Conservation (phyloP, 2,113 vertebrate species). For the Castor canadensis region DNA sequence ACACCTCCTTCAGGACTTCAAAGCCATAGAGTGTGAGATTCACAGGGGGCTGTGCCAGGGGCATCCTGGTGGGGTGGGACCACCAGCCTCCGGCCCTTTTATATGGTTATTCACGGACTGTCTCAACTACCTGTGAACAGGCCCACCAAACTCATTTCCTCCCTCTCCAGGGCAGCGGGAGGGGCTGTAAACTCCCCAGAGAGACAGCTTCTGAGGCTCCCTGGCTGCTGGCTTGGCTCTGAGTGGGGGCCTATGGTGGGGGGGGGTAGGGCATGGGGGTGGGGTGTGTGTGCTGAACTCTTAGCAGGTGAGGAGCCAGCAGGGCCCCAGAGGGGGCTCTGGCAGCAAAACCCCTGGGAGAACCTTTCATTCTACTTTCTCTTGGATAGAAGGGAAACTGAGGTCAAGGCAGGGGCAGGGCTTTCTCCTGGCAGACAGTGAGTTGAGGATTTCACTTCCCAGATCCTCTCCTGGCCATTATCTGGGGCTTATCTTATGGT, state of each 20-base stretch:
- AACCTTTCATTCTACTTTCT: not conserved
- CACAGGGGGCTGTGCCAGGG: slow-evolving; percentile 31
- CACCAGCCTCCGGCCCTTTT: slow-evolving; percentile 70
- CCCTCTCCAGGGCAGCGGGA: slow-evolving; percentile 20
- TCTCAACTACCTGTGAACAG: slow-evolving; percentile 80
- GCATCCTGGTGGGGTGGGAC: slow-evolving; percentile 40
- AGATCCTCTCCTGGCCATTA: not conserved
- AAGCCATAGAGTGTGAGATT: slow-evolving; percentile 75
- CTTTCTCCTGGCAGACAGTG: not conserved
- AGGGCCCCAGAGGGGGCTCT: not conserved
- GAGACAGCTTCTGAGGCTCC: slow-evolving; percentile 42
- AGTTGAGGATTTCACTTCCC: not conserved
- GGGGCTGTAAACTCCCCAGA: slow-evolving; percentile 69
- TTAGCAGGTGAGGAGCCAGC: no score
- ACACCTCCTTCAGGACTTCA: slow-evolving; percentile 70
- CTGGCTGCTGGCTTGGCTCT: not conserved
- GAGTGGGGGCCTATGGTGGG: not conserved
- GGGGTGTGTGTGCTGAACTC: no score
- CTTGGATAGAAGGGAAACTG: slow-evolving; percentile 16
- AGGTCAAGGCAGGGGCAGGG: not conserved
- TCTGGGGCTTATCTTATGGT: not conserved
- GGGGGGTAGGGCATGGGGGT: no score
- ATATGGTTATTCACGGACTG: slow-evolving; percentile 77
- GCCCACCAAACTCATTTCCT: slow-evolving; percentile 74
- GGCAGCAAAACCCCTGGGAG: not conserved